Evolutionary conservation across 2,888 invertebrate species (phyloP), one percentile per base, ranked within the genome.

Genomic region (Pterostichus niger): DNA sequence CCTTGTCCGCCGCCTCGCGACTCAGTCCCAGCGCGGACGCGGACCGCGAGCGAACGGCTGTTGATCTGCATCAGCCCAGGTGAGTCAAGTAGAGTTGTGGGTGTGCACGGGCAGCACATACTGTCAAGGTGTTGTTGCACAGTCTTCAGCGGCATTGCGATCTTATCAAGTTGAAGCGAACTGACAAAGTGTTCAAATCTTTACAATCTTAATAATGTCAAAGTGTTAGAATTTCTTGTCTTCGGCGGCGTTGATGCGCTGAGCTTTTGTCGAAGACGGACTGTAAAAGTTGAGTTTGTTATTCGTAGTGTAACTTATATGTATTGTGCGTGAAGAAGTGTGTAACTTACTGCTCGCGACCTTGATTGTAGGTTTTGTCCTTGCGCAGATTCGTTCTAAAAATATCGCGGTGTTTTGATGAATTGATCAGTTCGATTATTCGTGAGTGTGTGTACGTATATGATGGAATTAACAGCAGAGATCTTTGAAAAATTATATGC

Each of bases 21-120:
- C 87, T 90, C 89, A 91, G 91, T 91, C 91, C 91, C 84, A 89
- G 89, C 86, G 88, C 89, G 87, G 90, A 91, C 87, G 86, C 89
- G 86, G 89, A 89, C 86, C 90, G 31, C 17, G 73, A 83, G 40
- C 73, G 73, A 35, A 17, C 73, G 31, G 49, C n/a, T 31, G 54
- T 52, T 33, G 13, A 81, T 40, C 40, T 40, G 54, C 56, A 73
- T 49, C 64, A 80, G 33, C 88, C 85, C 64, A 86, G 85, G 86
- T 87, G 85, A 86, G 56, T 61, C 24, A 24, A 24, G 68, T 24
- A n/a, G 59, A 71, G 24, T 44, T 71, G 33, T 17, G 54, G 52
- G 15, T 2, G n/a, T n/a, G n/a, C n/a, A n/a, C n/a, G n/a, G n/a
- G n/a, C n/a, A n/a, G n/a, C n/a, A n/a, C n/a, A n/a, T n/a, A n/a